Evolutionary conservation across 2,888 invertebrate species (phyloP), one percentile per base, ranked within the genome.

Genomic region (Mayetiola destructor): DNA sequence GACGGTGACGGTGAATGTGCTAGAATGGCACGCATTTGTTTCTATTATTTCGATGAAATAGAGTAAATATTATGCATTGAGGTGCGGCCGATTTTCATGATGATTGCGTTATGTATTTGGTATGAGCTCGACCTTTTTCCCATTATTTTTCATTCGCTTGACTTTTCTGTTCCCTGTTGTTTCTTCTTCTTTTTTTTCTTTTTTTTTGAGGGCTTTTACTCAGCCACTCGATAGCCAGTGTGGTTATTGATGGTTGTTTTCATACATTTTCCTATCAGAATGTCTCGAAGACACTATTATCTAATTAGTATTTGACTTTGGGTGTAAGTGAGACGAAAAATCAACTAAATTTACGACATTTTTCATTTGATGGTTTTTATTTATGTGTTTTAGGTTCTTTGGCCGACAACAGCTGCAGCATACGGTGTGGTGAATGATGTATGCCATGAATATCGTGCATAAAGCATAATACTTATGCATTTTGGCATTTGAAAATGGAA

Each of bases 31-130:
- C 12, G 9, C 40, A 21, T n/a, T 39, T 39, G 20, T n/a, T 21
- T 40, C 48, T 48, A 48, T 48, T 27, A 48, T n/a, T n/a, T n/a
- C 14, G 27, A 48, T 48, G 27, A 48, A 48, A 27, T 23, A 48
- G 23, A 48, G 27, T 48, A 48, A 48, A 48, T 48, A 48, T 48
- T 48, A 48, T 48, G 27, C 48, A 48, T 48, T 48, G 48, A 27
- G 48, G 48, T 48, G 48, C 48, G 48, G 27, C 48, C 48, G 48
- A 27, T 27, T 48, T 27, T 48, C 48, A 48, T 48, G 48, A 48
- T 48, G 48, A 48, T 48, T 48, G 48, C 27, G n/a, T 48, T 48
- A 48, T 48, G 29, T 48, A 27, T 27, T 27, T 48, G 48, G 23
- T 48, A 27, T 27, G 48, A 6, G 29, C n/a, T 48, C 48, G 48